Evolutionary conservation across 2,797 vertebrate genomes (phyloP), one percentile per base, ranked within the genome.

Genomic region (Amphiprion clarkii): DNA sequence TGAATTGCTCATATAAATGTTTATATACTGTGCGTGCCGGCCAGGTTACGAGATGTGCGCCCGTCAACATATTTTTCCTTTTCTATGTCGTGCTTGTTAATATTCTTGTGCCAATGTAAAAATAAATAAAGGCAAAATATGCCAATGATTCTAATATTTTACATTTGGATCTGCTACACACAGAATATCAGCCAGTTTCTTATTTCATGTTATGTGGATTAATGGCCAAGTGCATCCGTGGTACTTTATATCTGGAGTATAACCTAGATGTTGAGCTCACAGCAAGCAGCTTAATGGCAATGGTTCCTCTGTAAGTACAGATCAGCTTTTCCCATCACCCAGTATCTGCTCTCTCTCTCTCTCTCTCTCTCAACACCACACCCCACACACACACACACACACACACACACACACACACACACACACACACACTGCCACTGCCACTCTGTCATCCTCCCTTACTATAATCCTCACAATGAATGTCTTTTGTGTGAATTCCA

Each of bases 241-340:
- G 27, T 60, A 31, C 49, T 71, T 27, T 57, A 59, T 60, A 75
- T 76, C 55, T 75, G 65, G 68, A 60, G 53, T 72, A 60, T 87
- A 87, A 88, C 89, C 81, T 89, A 85, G 40, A 80, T 67, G 78
- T 67, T 75, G 78, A 82, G 84, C 73, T 84, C 87, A 76, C 67
- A 82, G 68, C 86, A 86, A 92, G 86, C 85, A 81, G 91, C 88
- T 89, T 92, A 92, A 88, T 85, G 74, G 80, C 74, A 77, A 48
- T 75, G 70, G 57, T 86, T 78, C 58, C 33, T 67, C 80, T 78
- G 60, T 79, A 85, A 89, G 86, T 84, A 81, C 72, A 76, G 55
- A 82, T 82, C 55, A 5, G 79, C 77, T 81, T 83, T 84, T 67
- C 76, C 77, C 70, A 71, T 83, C 70, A 77, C 55, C 63, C 74